These are phyloP conservation scores for Pachypanchax playfairii DNA, from an alignment of 2,113 vertebrate species.

Conservation along the genomic window DNA sequence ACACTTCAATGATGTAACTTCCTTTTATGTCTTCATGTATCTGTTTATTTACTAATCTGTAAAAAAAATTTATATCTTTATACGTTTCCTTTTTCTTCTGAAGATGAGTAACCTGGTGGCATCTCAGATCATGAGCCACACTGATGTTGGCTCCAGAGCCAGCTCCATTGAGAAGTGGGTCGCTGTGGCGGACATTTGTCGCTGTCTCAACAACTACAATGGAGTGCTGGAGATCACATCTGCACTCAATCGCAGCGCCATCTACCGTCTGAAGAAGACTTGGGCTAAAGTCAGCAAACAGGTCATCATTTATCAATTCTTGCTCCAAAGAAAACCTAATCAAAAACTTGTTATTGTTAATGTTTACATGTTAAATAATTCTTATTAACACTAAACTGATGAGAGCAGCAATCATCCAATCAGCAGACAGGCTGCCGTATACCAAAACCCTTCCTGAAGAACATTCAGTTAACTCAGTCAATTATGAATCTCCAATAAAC, in stretches of 20 bases:
- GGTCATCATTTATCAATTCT: conserved; percentile 66
- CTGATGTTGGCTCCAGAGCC: conserved; percentile 90
- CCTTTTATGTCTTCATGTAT: not conserved
- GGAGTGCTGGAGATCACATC: conserved; percentile 97
- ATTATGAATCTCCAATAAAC: conserved; percentile 2
- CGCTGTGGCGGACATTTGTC: conserved; percentile 95
- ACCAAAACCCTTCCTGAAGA: not conserved
- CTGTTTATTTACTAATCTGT: not conserved
- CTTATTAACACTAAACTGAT: conserved; percentile 29
- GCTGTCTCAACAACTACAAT: conserved; percentile 97
- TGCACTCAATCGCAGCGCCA: conserved; percentile 96
- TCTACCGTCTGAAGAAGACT: conserved; percentile 98
- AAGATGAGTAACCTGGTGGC: conserved; percentile 99
- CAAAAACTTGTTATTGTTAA: too few relatives aligned
- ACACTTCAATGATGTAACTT: conserved; percentile 94
- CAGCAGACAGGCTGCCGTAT: conserved; percentile 27
- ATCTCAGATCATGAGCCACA: conserved; percentile 96
- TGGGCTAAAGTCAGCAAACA: conserved; percentile 98
- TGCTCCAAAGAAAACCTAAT: not conserved
- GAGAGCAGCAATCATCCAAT: conserved; percentile 16
- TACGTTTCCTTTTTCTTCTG: conserved; percentile 14
- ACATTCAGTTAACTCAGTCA: conserved; percentile 18
- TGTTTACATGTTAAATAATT: conserved; percentile 6
- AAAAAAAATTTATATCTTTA: not conserved
- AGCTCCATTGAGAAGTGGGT: conserved; percentile 98